Conservation (phyloP, 1,140 invertebrate species). For the Euura lappo region DNA sequence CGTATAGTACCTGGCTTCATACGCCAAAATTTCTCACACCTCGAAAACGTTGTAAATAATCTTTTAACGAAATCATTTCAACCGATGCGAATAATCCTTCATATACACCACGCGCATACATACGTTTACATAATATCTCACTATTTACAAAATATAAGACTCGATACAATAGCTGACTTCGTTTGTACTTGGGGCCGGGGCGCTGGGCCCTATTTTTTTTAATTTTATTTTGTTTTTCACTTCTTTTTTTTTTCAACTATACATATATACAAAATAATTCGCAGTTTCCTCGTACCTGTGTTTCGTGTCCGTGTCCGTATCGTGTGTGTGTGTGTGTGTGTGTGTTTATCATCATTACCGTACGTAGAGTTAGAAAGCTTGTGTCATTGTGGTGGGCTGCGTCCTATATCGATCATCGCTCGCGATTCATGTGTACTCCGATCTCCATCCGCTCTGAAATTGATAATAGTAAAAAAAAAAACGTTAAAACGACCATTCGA, state of each 20-base stretch:
- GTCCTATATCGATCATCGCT: constrained; percentile 40
- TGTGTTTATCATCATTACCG: neutral
- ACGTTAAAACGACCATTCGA: neutral
- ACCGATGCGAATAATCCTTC: constrained; percentile 3
- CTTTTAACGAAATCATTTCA: neutral
- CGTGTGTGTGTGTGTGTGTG: no score
- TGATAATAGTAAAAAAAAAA: constrained; percentile 13
- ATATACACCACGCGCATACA: neutral
- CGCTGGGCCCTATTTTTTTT: constrained; percentile 42
- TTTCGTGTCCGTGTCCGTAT: neutral
- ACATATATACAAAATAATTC: no score
- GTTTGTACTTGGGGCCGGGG: constrained; percentile 62
- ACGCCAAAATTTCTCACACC: no score
- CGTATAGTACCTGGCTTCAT: no score
- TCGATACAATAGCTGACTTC: constrained; percentile 56
- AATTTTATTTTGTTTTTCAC: no score
- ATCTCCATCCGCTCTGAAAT: constrained; percentile 61
- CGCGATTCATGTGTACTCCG: constrained; percentile 62
- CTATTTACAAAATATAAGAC: constrained; percentile 46
- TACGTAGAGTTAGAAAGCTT: constrained; percentile 18
- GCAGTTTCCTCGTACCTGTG: neutral
- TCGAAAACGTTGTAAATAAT: no score
- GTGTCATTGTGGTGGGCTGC: constrained; percentile 50
- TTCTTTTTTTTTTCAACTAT: no score
- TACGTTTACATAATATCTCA: neutral